These are phyloP conservation scores for Diadophis punctatus DNA, from an alignment of 2,113 vertebrate genomes.

Conservation along the genomic window DNA sequence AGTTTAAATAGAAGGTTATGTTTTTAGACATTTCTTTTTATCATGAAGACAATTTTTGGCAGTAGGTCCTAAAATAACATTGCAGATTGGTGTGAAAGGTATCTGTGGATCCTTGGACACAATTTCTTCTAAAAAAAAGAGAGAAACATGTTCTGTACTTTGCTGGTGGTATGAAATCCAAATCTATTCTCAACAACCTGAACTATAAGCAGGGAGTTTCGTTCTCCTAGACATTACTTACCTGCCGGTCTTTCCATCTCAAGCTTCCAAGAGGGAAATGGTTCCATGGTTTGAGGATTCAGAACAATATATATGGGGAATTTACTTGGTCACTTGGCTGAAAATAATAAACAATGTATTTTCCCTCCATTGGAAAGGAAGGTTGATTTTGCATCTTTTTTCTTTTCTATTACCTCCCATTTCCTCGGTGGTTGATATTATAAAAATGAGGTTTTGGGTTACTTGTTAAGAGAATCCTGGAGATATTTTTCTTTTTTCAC, in stretches of 20 bases:
- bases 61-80: neutral
- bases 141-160: neutral
- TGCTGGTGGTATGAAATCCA: constrained; percentile 1
- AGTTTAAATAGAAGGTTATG: neutral
- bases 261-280: neutral
- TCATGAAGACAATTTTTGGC: constrained; percentile 15
- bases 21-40: neutral
- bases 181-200: constrained; percentile 10
- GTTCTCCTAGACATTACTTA: neutral
- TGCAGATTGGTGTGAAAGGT: constrained; percentile 3
- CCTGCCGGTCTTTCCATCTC: neutral
- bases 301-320: neutral
- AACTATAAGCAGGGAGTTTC: neutral
- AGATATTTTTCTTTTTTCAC: neutral
- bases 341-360: neutral
- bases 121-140: neutral
- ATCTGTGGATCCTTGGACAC: neutral
- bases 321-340: neutral
- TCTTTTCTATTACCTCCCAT: neutral
- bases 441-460: neutral
- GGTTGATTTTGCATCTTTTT: neutral
- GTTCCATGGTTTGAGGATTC: neutral
- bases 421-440: neutral
- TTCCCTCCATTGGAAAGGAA: neutral
- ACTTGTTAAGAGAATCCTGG: neutral